Percentiles rank a stretch among this genome's conserved stretches.
Conservation (phyloP, 2,888 invertebrate species). For the Trichogramma evanescens region DNA sequence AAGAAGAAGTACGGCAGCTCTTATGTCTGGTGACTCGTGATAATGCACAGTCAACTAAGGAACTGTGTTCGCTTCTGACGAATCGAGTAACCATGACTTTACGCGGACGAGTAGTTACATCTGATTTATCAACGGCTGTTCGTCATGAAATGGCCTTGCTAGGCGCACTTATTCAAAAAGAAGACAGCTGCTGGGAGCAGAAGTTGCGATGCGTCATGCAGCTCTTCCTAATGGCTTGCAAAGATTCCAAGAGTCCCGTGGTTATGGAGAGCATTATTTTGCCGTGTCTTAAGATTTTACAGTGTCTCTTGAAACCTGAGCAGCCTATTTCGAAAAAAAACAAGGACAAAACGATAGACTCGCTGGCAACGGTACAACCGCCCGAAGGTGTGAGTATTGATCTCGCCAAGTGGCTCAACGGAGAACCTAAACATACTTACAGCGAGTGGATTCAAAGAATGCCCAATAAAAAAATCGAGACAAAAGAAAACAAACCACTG, state of each 20-base stretch:
- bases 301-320: slow-evolving; percentile 68
- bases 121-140: slow-evolving; percentile 68
- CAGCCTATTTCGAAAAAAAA: slow-evolving; percentile 53
- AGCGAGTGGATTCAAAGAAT: slow-evolving; percentile 65
- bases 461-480: slow-evolving; percentile 48
- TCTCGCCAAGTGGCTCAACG: slow-evolving; percentile 66
- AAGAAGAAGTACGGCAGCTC: slow-evolving; percentile 82
- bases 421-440: slow-evolving; percentile 63
- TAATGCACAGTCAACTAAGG: slow-evolving; percentile 73
- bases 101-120: slow-evolving; percentile 67
- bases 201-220: slow-evolving; percentile 82
- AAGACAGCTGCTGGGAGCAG: slow-evolving; percentile 93
- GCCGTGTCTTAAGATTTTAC: slow-evolving; percentile 87
- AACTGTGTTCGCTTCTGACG: slow-evolving; percentile 74
- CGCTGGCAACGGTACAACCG: slow-evolving; percentile 51
- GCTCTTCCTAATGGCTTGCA: slow-evolving; percentile 73
- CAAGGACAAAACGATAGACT: slow-evolving; percentile 52
- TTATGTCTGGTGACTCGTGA: slow-evolving; percentile 84
- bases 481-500: slow-evolving; percentile 33
- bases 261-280: slow-evolving; percentile 87
- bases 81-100: slow-evolving; percentile 77
- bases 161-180: slow-evolving; percentile 81
- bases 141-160: slow-evolving; percentile 84
- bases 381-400: slow-evolving; percentile 63
- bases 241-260: slow-evolving; percentile 72